phyloP scores from a whole-genome alignment of 2,113 vertebrate genomes.

The Sterrhoptilus dennistouni region DNA sequence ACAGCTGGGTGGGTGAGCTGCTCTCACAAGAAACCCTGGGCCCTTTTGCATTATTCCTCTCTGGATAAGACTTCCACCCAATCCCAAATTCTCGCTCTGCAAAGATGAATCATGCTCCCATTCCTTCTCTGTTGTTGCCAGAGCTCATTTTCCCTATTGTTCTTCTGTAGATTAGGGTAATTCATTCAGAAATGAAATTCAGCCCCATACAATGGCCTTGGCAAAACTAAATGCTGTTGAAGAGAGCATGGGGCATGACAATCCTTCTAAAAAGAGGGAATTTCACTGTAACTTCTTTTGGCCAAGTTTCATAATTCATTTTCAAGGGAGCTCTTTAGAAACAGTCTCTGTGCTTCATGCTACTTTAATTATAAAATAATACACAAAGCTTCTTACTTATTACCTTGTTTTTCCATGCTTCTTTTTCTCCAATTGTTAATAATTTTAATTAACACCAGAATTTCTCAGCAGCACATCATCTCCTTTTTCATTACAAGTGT shows the following conservation, averaged over 20 bases:
- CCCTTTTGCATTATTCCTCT: neutral
- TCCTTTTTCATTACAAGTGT: conserved; percentile 58
- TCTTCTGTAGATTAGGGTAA: neutral
- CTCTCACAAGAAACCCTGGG: neutral
- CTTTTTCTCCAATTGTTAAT: conserved; percentile 43
- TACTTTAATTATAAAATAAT: neutral
- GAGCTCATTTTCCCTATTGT: conserved; percentile 1
- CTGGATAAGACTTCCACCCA: neutral
- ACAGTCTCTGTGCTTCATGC: neutral
- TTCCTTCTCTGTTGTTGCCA: neutral
- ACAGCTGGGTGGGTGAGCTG: neutral
- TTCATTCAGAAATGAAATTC: conserved; percentile 28
- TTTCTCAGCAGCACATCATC: conserved; percentile 34
- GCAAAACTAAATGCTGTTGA: neutral
- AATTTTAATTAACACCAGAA: conserved; percentile 73
- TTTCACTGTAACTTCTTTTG: neutral
- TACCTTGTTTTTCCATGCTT: conserved; percentile 2
- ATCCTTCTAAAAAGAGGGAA: neutral
- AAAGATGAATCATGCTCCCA: neutral
- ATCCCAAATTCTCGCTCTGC: neutral
- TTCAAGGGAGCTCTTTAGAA: neutral
- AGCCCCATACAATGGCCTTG: neutral
- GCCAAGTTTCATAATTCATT: neutral
- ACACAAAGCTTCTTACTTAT: neutral
- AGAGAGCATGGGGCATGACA: neutral